Base-by-base conservation (phyloP, 1,140 invertebrate species). In the Eubasilissa regina region DNA sequence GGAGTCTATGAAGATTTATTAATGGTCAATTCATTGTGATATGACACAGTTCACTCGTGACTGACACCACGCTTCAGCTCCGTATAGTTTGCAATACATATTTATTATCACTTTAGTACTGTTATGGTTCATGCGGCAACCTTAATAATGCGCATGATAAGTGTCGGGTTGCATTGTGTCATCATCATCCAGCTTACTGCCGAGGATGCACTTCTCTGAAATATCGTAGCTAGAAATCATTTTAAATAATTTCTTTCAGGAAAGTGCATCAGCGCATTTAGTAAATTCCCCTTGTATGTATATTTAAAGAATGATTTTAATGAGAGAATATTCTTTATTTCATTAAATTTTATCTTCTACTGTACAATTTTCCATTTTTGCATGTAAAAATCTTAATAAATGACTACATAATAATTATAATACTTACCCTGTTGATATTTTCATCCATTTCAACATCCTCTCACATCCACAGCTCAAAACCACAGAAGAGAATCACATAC, bases 321-420 rank as follows among this genome's bases (percentile, higher is more conserved):
- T 80, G 76, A 80, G 77, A 80, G 74, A 80, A 62, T 76, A 82
- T 80, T 81, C 77, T 81, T 81, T 82, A 79, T 80, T 82, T 80
- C 78, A 82, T 80, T 78, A 75, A 82, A 82, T 82, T 82, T 82
- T 82, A 81, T 78, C 81, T 83, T 83, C 79, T 83, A 83, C 81
- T 83, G 81, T 83, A 83, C 81, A 83, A 82, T 83, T 83, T 83
- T 83, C 81, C 81, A 83, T 83, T 83, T 83, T 83, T 83, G 81
- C 81, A 83, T 83, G 81, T 83, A 83, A 83, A 83, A 80, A 83
- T 80, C 79, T 80, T 83, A 78, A 83, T 83, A 83, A 83, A 83
- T 83, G 77, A 83, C 81, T 83, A 80, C 81, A 80, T 83, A 83
- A 80, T 83, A 83, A 80, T 83, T 83, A 76, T 73, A 81, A 79